A percentile compares a stretch with the other conserved stretches of the same genome.
These are phyloP conservation scores for Poeciliopsis paucimaculata DNA, from an alignment of 2,797 vertebrate genomes.

Conservation along the genomic window DNA sequence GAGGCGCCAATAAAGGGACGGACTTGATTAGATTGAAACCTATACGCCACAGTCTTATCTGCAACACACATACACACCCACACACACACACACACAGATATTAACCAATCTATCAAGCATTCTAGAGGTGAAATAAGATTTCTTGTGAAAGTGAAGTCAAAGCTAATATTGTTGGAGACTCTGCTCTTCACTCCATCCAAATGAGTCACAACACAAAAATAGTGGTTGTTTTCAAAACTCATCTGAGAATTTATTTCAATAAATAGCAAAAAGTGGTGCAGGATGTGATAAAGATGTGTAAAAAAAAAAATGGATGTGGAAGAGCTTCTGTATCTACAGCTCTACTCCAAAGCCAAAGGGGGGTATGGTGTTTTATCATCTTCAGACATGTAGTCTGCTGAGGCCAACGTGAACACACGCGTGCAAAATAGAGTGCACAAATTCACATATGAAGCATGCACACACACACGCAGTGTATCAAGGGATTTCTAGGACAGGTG, in stretches of 20 bases:
- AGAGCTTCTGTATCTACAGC: constrained; percentile 20
- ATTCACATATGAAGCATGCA: constrained; percentile 3
- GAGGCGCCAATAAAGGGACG: constrained; percentile 3
- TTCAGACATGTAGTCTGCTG: constrained; percentile 48
- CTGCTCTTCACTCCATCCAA: background rate
- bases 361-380: constrained; percentile 57
- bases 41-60: constrained; percentile 17
- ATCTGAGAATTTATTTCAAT: constrained; percentile 4
- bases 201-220: background rate
- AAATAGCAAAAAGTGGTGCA: constrained; percentile 10
- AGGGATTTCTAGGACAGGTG: constrained; percentile 59
- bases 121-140: background rate
- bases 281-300: constrained; percentile 14
- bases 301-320: constrained; percentile 12
- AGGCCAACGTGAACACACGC: constrained; percentile 36
- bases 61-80: background rate
- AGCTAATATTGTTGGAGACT: background rate
- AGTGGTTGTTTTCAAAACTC: background rate
- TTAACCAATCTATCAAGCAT: background rate
- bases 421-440: constrained; percentile 14
- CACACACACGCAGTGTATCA: constrained; percentile 18
- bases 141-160: background rate
- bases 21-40: constrained; percentile 11
- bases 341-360: constrained; percentile 28
- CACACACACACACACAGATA: background rate